These are phyloP conservation scores for Drosophila murphyi DNA, from an alignment of 1,140 invertebrate genomes.

Conservation along the genomic window DNA sequence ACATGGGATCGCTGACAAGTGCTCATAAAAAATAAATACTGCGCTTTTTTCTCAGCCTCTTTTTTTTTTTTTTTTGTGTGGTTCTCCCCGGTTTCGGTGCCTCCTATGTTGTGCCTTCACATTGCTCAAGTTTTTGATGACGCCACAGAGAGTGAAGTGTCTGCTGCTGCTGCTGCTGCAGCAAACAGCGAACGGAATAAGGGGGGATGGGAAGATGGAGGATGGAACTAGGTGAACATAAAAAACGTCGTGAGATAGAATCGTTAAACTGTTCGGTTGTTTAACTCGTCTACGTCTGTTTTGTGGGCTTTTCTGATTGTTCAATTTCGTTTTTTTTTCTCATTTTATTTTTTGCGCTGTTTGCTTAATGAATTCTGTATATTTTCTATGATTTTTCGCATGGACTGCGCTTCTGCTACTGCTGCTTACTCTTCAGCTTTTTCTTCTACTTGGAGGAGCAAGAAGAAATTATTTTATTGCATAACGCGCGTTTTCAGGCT, in stretches of 20 bases:
- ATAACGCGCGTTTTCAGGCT: conserved; percentile 71
- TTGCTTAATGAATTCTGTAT: conserved; percentile 62
- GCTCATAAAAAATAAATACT: conserved; percentile 70
- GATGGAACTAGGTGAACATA: conserved; percentile 24
- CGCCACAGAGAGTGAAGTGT: conserved; percentile 35
- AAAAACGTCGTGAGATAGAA: conserved; percentile 64
- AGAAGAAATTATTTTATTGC: conserved; percentile 76
- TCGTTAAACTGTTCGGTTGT: conserved; percentile 51
- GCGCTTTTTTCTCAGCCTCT: conserved; percentile 50
- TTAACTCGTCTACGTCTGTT: conserved; percentile 28
- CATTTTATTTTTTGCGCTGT: conserved; percentile 10
- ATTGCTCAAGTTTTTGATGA: conserved; percentile 51
- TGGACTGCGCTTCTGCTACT: conserved; percentile 24
- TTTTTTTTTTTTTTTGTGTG: conserved; percentile 11
- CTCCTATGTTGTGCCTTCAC: conserved; percentile 20
- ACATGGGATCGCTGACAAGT: conserved; percentile 62
- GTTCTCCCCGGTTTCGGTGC: neutral
- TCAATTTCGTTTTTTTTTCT: conserved; percentile 33
- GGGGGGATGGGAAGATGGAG: neutral
- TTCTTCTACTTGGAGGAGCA: conserved; percentile 14
- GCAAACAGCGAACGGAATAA: no score
- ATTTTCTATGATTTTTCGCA: conserved; percentile 47
- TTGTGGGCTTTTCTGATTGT: conserved; percentile 6
- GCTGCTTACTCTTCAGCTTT: neutral
- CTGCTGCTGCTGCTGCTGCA: neutral